Evolutionary conservation across 1,140 invertebrate genomes (phyloP).

Genomic region (Achroia grisella): DNA sequence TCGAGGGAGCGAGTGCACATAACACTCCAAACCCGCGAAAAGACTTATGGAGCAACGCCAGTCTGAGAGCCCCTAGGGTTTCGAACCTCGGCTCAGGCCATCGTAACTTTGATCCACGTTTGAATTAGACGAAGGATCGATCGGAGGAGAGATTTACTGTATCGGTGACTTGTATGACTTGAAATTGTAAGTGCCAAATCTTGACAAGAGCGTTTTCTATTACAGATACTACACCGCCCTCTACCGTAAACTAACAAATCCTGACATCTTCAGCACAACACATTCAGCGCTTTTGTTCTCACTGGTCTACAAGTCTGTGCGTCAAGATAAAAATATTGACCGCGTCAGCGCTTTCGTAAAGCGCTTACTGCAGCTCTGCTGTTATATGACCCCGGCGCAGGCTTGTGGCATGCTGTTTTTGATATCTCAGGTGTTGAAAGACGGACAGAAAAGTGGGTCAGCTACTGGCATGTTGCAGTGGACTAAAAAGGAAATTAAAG

Average conservation of each 20-base stretch:
- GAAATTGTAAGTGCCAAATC: too few relatives aligned
- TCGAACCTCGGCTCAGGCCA: too few relatives aligned
- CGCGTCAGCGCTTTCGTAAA: slow-evolving; percentile 92
- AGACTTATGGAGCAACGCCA: too few relatives aligned
- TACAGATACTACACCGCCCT: slow-evolving; percentile 90
- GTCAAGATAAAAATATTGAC: slow-evolving; percentile 81
- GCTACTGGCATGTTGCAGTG: slow-evolving; percentile 29
- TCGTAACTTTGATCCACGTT: too few relatives aligned
- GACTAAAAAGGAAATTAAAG: slow-evolving; percentile 42
- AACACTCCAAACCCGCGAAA: too few relatives aligned
- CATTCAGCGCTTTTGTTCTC: slow-evolving; percentile 91
- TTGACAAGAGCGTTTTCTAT: slow-evolving; percentile 3
- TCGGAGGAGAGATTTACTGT: too few relatives aligned
- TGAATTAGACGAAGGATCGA: too few relatives aligned
- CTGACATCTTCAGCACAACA: slow-evolving; percentile 82
- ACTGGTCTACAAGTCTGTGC: slow-evolving; percentile 89
- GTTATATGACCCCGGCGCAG: slow-evolving; percentile 75
- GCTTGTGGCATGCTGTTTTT: slow-evolving; percentile 86
- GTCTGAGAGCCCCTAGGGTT: too few relatives aligned
- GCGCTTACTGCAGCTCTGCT: slow-evolving; percentile 86
- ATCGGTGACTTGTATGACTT: too few relatives aligned
- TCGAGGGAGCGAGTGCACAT: too few relatives aligned
- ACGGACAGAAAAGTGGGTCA: slow-evolving; percentile 39
- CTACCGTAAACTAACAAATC: slow-evolving; percentile 90
- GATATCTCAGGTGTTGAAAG: slow-evolving; percentile 80